Conservation (phyloP, 2,797 vertebrate species). For the Spea hammondii region DNA sequence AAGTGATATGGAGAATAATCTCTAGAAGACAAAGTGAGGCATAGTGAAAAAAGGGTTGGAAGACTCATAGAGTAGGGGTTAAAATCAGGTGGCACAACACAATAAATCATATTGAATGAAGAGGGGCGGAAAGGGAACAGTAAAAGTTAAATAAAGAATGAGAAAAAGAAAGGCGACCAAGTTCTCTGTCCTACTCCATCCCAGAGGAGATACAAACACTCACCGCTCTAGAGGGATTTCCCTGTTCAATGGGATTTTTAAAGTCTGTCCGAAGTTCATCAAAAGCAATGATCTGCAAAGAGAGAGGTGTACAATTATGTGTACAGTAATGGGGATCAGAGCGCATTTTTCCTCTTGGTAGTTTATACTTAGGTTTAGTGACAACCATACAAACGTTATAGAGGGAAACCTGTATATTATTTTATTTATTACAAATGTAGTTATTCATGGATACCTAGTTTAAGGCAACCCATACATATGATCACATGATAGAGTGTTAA, state of each 20-base stretch:
- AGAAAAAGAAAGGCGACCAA: neutral
- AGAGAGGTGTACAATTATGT: conserved; percentile 8
- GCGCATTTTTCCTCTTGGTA: no score
- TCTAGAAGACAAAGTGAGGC: neutral
- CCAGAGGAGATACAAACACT: conserved; percentile 59
- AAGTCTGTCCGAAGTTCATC: conserved; percentile 92
- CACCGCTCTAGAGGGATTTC: conserved; percentile 93
- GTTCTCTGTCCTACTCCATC: conserved; percentile 11
- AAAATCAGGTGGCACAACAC: neutral
- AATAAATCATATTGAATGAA: neutral
- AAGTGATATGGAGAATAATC: neutral
- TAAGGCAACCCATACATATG: neutral
- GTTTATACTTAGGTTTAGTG: no score
- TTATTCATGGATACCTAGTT: no score
- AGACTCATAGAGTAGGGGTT: neutral
- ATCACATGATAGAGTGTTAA: no score
- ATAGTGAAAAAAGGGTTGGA: neutral
- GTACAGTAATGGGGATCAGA: neutral
- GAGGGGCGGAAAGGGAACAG: neutral
- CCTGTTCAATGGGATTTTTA: conserved; percentile 94
- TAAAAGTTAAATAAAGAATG: neutral
- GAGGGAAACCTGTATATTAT: neutral
- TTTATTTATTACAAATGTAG: neutral
- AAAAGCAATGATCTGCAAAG: conserved; percentile 88
- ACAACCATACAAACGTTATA: no score